These are phyloP conservation scores for Axea sp. DNA, from an alignment of 2,888 invertebrate species.

Conservation along the genomic window DNA sequence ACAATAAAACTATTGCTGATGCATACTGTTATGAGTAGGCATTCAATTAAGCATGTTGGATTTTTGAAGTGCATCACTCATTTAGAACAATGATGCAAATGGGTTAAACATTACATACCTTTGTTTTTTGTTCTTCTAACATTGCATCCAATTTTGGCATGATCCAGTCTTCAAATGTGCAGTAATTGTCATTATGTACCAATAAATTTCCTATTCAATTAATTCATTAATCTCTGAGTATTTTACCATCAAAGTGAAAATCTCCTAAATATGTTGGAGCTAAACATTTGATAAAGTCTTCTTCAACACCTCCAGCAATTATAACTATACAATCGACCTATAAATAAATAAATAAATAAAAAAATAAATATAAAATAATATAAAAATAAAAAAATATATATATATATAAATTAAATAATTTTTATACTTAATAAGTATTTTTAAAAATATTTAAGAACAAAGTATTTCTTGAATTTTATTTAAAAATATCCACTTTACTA, in stretches of 20 bases:
- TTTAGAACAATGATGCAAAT: too few relatives aligned
- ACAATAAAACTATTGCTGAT: too few relatives aligned
- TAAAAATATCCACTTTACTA: too few relatives aligned
- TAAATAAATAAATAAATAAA: conserved; percentile 42
- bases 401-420: too few relatives aligned
- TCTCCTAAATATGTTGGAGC: conserved; percentile 96
- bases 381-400: too few relatives aligned
- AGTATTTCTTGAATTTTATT: too few relatives aligned
- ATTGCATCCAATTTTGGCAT: conserved; percentile 95
- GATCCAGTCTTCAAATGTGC: conserved; percentile 98
- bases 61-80: too few relatives aligned
- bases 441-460: too few relatives aligned
- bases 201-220: conserved; percentile 96
- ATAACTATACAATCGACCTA: conserved; percentile 97
- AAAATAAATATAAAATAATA: neutral
- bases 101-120: conserved; percentile 75
- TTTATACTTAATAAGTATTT: too few relatives aligned
- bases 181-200: conserved; percentile 99
- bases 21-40: too few relatives aligned
- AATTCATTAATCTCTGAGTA: conserved; percentile 90
- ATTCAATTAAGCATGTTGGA: too few relatives aligned
- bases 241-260: conserved; percentile 90
- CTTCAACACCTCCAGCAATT: conserved; percentile 98
- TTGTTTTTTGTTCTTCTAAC: conserved; percentile 90
- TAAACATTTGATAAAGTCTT: conserved; percentile 99